phyloP scores from a whole-genome alignment of 1,140 invertebrate species.

The Cyclina sinensis region DNA sequence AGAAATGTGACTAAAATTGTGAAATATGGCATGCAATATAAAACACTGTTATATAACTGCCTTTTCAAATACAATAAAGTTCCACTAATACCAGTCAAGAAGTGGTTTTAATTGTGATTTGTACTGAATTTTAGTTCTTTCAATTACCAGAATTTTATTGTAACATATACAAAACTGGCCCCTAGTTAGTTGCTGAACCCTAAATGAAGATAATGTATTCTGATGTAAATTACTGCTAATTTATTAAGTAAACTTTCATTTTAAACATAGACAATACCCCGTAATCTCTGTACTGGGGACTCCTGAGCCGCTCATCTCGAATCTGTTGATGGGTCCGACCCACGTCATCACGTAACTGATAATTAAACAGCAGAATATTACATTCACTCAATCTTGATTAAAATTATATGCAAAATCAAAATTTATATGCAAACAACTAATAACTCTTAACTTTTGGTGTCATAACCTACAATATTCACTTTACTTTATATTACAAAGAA shows the following conservation, averaged over 20 bases:
- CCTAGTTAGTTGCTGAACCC: no score
- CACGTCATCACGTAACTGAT: slow-evolving; percentile 80
- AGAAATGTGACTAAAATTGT: not conserved
- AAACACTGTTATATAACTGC: not conserved
- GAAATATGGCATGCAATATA: not conserved
- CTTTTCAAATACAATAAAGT: no score
- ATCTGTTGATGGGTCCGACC: slow-evolving; percentile 78
- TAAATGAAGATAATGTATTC: not conserved
- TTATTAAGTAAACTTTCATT: not conserved
- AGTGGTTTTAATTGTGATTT: no score
- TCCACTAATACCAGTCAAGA: not conserved
- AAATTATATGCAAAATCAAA: no score
- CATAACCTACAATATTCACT: no score
- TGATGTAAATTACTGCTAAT: not conserved
- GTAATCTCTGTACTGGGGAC: slow-evolving; percentile 77
- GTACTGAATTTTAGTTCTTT: no score
- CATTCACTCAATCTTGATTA: no score
- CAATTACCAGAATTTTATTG: no score
- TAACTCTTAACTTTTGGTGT: no score
- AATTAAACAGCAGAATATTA: no score
- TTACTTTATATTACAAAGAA: no score
- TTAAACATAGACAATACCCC: slow-evolving; percentile 69
- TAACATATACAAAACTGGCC: not conserved
- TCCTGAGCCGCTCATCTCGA: slow-evolving; percentile 74
- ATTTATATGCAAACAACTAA: no score